A percentile compares a stretch with the other conserved stretches of the same genome.
Conservation (phyloP, 2,113 vertebrate species). For the Rhadina sibilatrix region DNA sequence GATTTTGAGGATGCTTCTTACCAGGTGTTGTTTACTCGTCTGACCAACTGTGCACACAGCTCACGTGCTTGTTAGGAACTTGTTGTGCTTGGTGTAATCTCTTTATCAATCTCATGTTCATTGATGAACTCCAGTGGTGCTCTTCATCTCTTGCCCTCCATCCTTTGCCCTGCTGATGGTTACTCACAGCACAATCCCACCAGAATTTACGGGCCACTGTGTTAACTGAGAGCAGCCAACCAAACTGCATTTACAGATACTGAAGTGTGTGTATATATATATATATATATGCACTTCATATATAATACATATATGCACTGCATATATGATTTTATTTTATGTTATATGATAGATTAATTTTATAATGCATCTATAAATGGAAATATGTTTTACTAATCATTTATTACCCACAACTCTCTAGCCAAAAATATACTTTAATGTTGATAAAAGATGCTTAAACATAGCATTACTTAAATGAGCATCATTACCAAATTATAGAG, state of each 20-base stretch:
- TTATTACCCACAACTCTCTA: neutral
- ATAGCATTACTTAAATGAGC: neutral
- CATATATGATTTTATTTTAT: neutral
- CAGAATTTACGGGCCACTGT: neutral
- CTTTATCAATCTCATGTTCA: fast-evolving
- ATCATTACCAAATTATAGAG: neutral
- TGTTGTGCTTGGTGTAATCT: neutral
- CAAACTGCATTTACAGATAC: neutral
- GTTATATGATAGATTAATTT: neutral
- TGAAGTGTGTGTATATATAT: neutral
- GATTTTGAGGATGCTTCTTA: neutral
- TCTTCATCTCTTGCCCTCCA: neutral
- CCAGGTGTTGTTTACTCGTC: neutral
- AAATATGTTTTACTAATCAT: neutral
- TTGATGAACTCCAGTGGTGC: neutral
- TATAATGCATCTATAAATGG: neutral
- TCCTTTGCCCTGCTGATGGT: neutral
- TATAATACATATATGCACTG: neutral
- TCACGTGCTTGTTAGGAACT: neutral
- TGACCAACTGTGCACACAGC: neutral
- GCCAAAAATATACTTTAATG: neutral
- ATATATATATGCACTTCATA: neutral
- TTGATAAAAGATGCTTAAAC: neutral
- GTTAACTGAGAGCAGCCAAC: neutral
- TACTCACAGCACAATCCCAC: neutral